These are phyloP conservation scores for Philaethria dido DNA, from an alignment of 2,888 invertebrate genomes.

Conservation along the genomic window DNA sequence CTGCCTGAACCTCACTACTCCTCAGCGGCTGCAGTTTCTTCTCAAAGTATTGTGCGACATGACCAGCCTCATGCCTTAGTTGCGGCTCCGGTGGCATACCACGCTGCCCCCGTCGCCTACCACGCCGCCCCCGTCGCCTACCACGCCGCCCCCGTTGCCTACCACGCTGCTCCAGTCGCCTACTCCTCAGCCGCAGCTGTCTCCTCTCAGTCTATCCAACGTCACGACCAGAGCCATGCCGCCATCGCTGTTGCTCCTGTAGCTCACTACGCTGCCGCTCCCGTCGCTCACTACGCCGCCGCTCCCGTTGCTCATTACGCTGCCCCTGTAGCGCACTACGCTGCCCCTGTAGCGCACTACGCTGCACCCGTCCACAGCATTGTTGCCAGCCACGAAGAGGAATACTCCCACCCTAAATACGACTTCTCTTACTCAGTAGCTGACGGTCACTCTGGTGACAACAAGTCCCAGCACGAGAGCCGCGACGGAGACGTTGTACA, in stretches of 20 bases:
- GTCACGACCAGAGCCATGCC: slow-evolving; percentile 55
- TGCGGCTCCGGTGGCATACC: slow-evolving; percentile 46
- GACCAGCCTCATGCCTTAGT: slow-evolving; percentile 50
- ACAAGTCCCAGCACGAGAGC: slow-evolving; percentile 81
- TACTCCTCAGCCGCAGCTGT: slow-evolving; percentile 49
- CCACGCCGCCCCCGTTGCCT: slow-evolving; percentile 54
- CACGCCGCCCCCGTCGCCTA: slow-evolving; percentile 53
- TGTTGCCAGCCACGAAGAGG: slow-evolving; percentile 55
- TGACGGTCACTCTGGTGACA: slow-evolving; percentile 82
- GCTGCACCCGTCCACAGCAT: slow-evolving; percentile 65
- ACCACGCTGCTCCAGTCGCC: slow-evolving; percentile 48
- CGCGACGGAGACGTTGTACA: slow-evolving; percentile 85
- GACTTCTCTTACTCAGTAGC: slow-evolving; percentile 83
- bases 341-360: slow-evolving; percentile 53
- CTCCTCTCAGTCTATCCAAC: slow-evolving; percentile 75
- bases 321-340: slow-evolving; percentile 54
- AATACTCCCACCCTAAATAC: slow-evolving; percentile 78
- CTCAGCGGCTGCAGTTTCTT: slow-evolving; percentile 58
- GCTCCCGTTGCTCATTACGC: slow-evolving; percentile 54
- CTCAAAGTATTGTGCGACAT: slow-evolving; percentile 66
- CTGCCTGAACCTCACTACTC: slow-evolving; percentile 62
- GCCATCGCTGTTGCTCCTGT: slow-evolving; percentile 52
- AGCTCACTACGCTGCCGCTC: slow-evolving; percentile 50
- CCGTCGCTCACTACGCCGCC: slow-evolving; percentile 52
- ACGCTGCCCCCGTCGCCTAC: slow-evolving; percentile 52